Evolutionary conservation across 2,797 vertebrate genomes (phyloP).

Genomic region (Gymnodraco acuticeps): DNA sequence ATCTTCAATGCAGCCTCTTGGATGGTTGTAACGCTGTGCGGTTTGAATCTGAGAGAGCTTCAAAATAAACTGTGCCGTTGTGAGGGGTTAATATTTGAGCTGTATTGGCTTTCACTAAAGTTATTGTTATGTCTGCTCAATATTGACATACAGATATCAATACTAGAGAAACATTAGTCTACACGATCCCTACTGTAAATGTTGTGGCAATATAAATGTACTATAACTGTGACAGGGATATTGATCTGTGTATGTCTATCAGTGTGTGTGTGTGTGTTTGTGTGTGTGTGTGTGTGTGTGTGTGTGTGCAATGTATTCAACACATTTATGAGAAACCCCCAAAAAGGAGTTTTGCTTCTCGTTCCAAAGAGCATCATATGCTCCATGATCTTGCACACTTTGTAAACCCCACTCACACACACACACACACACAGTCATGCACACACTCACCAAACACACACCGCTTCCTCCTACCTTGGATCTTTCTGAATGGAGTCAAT

Average conservation of each 20-base stretch:
- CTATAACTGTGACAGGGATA: conserved; percentile 4
- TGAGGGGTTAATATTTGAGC: not conserved
- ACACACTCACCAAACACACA: conserved; percentile 31
- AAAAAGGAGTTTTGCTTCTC: too few relatives aligned
- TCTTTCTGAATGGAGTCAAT: conserved; percentile 99
- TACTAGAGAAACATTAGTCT: not conserved
- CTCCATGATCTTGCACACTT: too few relatives aligned
- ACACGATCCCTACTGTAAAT: not conserved
- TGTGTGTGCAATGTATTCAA: not conserved
- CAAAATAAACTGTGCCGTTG: not conserved
- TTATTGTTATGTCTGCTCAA: not conserved
- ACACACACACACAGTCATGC: conserved; percentile 10
- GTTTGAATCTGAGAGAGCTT: not conserved
- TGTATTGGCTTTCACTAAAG: not conserved
- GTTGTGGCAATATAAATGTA: not conserved
- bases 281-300: not conserved
- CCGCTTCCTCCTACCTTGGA: conserved; percentile 90
- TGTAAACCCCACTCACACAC: not conserved
- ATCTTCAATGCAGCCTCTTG: too few relatives aligned
- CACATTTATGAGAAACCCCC: not conserved
- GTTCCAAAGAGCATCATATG: too few relatives aligned
- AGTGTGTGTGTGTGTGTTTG: not conserved
- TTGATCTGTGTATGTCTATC: not conserved
- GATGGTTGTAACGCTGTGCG: too few relatives aligned
- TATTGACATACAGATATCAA: not conserved